Evolutionary conservation across 1,140 invertebrate genomes (phyloP).

Genomic region (Ostrea denselamellosa): DNA sequence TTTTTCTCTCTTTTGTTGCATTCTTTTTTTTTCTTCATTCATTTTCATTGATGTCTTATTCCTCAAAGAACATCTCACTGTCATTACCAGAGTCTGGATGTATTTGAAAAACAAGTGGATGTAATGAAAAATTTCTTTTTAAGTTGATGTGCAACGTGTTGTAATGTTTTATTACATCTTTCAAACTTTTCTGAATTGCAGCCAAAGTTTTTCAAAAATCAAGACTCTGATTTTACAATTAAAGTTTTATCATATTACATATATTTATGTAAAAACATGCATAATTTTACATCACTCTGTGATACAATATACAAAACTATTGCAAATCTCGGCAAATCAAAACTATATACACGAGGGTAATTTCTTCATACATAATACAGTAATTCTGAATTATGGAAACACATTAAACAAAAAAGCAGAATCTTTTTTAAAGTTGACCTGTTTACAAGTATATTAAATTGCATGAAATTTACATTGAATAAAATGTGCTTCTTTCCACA

Average conservation of each 20-base stretch:
- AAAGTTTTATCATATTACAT: neutral
- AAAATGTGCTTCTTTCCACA: too few relatives aligned
- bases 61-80: neutral
- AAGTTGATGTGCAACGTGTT: too few relatives aligned
- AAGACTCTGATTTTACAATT: conserved; percentile 6
- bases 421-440: too few relatives aligned
- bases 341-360: neutral
- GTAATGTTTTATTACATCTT: too few relatives aligned
- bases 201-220: neutral
- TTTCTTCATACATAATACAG: neutral
- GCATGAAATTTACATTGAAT: too few relatives aligned
- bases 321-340: neutral
- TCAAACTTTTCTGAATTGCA: too few relatives aligned
- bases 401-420: neutral
- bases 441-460: too few relatives aligned
- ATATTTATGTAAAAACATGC: neutral
- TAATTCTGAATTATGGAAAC: neutral
- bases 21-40: neutral
- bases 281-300: neutral
- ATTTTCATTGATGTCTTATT: conserved; percentile 30
- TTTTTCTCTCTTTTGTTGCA: conserved; percentile 26
- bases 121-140: too few relatives aligned
- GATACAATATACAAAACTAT: conserved; percentile 17
- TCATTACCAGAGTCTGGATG: neutral
- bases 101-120: neutral